Evolutionary conservation across 2,113 vertebrate species (phyloP).

Genomic region (Gallinago jamesoni): DNA sequence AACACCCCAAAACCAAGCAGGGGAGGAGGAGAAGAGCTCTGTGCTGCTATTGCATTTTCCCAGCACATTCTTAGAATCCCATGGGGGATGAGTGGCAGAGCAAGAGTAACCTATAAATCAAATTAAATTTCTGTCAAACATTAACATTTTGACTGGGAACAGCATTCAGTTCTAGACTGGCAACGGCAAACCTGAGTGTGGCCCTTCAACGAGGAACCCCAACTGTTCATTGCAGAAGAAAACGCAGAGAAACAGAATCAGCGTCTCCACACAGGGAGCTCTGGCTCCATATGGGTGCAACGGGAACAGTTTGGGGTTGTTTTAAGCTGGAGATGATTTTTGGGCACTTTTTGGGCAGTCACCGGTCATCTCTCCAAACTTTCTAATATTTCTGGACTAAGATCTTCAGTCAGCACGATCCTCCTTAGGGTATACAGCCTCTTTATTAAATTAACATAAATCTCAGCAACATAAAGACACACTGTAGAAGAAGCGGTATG

Average conservation of each 20-base stretch:
- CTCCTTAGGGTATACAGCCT: background rate
- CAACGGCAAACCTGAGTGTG: background rate
- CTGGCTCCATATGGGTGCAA: accelerated
- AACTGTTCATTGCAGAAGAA: background rate
- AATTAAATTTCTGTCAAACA: background rate
- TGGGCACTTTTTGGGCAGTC: background rate
- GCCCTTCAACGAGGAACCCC: background rate
- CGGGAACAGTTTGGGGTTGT: background rate
- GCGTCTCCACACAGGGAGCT: accelerated
- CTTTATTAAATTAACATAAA: background rate
- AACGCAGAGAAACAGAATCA: background rate
- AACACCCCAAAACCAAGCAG: background rate
- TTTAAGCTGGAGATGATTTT: background rate
- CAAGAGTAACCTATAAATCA: background rate
- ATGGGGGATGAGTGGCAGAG: background rate
- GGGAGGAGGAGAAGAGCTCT: background rate
- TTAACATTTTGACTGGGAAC: background rate
- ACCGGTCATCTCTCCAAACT: background rate
- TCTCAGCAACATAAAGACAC: background rate
- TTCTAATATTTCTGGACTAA: background rate
- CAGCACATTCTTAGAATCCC: background rate
- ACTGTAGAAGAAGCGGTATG: background rate
- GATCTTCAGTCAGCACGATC: background rate
- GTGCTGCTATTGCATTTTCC: background rate
- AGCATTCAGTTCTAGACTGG: background rate